These are phyloP conservation scores for Eristalis intricaria DNA, from an alignment of 2,888 invertebrate genomes.

Conservation along the genomic window DNA sequence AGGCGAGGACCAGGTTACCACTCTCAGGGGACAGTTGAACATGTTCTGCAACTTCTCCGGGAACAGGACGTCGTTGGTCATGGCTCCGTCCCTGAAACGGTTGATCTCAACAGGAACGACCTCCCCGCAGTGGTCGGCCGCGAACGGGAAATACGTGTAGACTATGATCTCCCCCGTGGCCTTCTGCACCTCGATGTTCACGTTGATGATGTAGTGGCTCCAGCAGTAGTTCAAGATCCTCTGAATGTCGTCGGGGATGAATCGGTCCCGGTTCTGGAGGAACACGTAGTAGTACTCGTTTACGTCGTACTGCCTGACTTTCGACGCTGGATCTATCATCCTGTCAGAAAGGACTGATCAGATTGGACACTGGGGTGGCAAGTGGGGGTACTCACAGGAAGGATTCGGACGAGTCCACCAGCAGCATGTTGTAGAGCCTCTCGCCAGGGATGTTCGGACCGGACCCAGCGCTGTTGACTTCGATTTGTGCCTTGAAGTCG, in stretches of 20 bases:
- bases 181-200: constrained; percentile 76
- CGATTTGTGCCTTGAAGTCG: constrained; percentile 74
- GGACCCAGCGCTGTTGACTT: constrained; percentile 60
- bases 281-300: constrained; percentile 77
- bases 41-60: constrained; percentile 74
- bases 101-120: constrained; percentile 72
- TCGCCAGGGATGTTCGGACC: not conserved
- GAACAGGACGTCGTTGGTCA: constrained; percentile 73
- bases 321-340: constrained; percentile 32
- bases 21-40: not conserved
- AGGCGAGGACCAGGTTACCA: not conserved
- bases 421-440: constrained; percentile 72
- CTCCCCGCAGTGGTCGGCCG: constrained; percentile 64
- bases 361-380: not conserved
- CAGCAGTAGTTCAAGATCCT: constrained; percentile 76
- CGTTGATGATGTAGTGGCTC: constrained; percentile 75
- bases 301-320: constrained; percentile 73
- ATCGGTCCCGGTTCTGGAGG: constrained; percentile 74
- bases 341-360: not conserved
- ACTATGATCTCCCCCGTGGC: constrained; percentile 74
- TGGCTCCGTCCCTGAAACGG: constrained; percentile 64
- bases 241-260: constrained; percentile 73
- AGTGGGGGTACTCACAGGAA: constrained; percentile 70
- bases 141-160: constrained; percentile 76
- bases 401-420: constrained; percentile 76